A percentile compares a stretch with the other conserved stretches of the same genome.
These are phyloP conservation scores for Calyptommatus sinebrachiatus DNA, from an alignment of 2,113 vertebrate genomes.

Conservation along the genomic window DNA sequence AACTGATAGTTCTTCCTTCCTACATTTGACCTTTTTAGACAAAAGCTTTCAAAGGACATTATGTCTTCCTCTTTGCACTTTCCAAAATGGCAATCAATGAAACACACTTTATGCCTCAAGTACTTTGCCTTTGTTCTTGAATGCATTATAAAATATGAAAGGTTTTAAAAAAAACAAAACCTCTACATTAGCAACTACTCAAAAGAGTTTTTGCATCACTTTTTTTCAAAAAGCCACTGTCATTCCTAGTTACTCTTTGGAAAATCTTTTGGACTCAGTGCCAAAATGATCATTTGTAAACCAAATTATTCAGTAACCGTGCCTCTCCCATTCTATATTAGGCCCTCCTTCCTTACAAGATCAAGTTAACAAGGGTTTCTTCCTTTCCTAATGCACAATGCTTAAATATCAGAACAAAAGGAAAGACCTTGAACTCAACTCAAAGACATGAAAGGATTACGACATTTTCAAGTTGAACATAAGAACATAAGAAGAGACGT, in stretches of 20 bases:
- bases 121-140: neutral
- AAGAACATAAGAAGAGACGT: too few relatives aligned
- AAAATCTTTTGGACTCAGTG: neutral
- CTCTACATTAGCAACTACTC: neutral
- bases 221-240: neutral
- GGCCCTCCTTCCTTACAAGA: too few relatives aligned
- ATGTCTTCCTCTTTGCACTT: neutral
- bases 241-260: neutral
- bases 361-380: too few relatives aligned
- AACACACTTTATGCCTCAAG: neutral
- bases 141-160: neutral
- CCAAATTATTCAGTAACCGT: neutral
- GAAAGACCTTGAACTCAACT: neutral
- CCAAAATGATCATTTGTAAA: neutral
- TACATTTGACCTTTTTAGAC: neutral
- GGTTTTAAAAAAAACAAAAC: neutral
- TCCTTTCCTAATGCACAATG: too few relatives aligned
- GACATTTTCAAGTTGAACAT: too few relatives aligned
- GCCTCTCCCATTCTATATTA: too few relatives aligned
- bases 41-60: neutral
- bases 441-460: too few relatives aligned
- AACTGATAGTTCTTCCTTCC: neutral
- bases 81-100: slow-evolving; percentile 22
- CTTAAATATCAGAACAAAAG: neutral
- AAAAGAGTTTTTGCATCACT: neutral